Conservation (phyloP, 2,888 invertebrate genomes). For the Xylota sylvarum region DNA sequence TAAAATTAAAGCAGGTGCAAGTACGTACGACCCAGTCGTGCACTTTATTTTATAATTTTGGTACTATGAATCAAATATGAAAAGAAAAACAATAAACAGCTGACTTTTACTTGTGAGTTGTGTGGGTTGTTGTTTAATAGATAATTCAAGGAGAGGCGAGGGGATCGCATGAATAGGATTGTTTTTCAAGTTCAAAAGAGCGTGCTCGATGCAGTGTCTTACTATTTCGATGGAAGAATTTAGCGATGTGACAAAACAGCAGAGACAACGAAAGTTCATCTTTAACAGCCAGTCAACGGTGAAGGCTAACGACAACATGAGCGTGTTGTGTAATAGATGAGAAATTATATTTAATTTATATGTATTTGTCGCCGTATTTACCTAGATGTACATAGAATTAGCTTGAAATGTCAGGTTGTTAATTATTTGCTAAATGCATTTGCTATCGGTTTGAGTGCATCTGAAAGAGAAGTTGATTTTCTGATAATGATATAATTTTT, state of each 20-base stretch:
- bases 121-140: background rate
- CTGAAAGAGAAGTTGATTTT: slow-evolving; percentile 6
- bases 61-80: slow-evolving; percentile 37
- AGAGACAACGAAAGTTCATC: slow-evolving; percentile 34
- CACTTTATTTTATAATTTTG: slow-evolving; percentile 1
- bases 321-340: slow-evolving; percentile 18
- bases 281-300: slow-evolving; percentile 35
- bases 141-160: background rate
- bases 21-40: too few species aligned
- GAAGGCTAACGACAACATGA: slow-evolving; percentile 23
- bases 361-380: background rate
- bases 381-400: too few species aligned
- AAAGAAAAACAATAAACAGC: slow-evolving; percentile 53
- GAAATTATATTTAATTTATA: background rate
- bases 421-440: background rate
- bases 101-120: slow-evolving; percentile 27
- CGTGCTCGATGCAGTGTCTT: background rate
- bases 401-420: background rate
- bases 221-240: slow-evolving; percentile 1
- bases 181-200: slow-evolving; percentile 23
- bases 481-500: background rate
- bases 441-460: slow-evolving; percentile 1
- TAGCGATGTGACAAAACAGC: background rate
- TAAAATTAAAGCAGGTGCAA: too few species aligned
- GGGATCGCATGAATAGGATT: background rate